Percentiles rank a stretch among this genome's conserved stretches.
Evolutionary conservation across 1,140 invertebrate genomes (phyloP).

Genomic region (Heterodera schachtii): DNA sequence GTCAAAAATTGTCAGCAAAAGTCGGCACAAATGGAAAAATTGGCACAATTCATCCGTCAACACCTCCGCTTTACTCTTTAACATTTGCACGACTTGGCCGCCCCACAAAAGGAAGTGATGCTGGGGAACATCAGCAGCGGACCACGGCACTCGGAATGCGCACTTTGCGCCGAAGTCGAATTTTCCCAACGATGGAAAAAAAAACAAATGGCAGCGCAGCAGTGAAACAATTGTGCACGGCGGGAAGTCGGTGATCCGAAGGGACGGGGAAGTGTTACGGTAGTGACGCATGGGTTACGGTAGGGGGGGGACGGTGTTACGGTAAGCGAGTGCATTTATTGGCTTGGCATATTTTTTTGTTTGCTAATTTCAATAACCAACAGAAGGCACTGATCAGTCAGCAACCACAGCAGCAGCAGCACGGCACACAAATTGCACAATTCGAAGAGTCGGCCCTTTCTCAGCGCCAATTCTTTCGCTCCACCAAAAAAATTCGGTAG

Average conservation of each 20-base stretch:
- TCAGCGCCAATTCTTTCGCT: neutral
- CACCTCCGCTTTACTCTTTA: neutral
- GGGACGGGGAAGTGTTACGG: too few relatives aligned
- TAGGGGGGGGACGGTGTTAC: too few relatives aligned
- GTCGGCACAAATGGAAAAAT: neutral
- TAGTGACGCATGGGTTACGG: too few relatives aligned
- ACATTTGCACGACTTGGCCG: neutral
- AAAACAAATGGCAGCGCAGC: neutral
- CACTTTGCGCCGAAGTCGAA: neutral
- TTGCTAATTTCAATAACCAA: neutral
- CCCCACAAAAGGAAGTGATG: neutral
- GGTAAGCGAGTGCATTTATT: too few relatives aligned
- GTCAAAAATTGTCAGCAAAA: neutral
- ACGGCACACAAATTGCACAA: neutral
- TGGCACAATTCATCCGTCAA: too few relatives aligned
- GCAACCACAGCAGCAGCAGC: neutral
- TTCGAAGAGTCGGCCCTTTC: neutral
- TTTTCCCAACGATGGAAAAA: slow-evolving; percentile 1
- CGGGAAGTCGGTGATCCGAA: neutral
- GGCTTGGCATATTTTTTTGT: too few relatives aligned
- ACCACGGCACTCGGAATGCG: neutral
- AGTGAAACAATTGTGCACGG: neutral
- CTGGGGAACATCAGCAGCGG: neutral
- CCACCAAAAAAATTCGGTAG: neutral
- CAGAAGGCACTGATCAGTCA: neutral